Conservation (phyloP, 2,113 vertebrate genomes). For the Laterallus jamaicensis region DNA sequence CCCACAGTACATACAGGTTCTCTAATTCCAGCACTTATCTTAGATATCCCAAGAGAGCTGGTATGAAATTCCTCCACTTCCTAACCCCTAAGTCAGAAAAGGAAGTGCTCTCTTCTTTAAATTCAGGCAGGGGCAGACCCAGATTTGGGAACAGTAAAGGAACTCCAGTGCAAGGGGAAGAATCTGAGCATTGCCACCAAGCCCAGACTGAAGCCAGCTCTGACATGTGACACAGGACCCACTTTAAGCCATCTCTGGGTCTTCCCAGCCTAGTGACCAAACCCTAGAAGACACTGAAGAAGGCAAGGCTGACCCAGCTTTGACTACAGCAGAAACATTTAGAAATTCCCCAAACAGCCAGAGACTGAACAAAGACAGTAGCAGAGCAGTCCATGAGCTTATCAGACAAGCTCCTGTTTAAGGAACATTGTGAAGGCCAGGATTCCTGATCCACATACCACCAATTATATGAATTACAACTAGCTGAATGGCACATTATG, state of each 20-base stretch:
- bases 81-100: neutral
- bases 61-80: neutral
- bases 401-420: neutral
- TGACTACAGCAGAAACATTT: neutral
- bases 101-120: neutral
- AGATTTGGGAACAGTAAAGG: neutral
- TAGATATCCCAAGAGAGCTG: neutral
- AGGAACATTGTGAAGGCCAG: neutral
- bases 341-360: neutral
- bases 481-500: neutral
- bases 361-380: neutral
- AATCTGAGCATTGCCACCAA: neutral
- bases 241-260: neutral
- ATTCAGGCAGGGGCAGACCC: neutral
- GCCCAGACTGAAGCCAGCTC: neutral
- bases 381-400: neutral
- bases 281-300: neutral
- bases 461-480: neutral
- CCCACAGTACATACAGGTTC: neutral
- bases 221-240: neutral
- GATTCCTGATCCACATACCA: neutral
- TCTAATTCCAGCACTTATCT: neutral
- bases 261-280: neutral
- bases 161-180: neutral
- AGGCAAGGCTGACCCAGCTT: neutral